phyloP scores from a whole-genome alignment of 1,140 invertebrate genomes.

The Portunus trituberculatus region DNA sequence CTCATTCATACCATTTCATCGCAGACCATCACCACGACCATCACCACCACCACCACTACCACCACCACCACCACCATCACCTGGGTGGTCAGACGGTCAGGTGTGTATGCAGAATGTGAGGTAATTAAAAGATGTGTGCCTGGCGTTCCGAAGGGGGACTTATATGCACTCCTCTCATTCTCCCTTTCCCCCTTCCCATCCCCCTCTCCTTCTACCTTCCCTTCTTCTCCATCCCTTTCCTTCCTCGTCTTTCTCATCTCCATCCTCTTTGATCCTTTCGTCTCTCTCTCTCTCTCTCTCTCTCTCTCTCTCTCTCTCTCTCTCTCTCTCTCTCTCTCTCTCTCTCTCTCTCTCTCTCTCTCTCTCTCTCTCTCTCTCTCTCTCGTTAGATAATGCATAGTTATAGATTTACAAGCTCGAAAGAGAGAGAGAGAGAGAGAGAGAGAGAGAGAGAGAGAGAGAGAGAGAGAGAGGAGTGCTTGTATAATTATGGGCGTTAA shows the following conservation, averaged over 20 bases:
- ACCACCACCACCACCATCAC: background rate
- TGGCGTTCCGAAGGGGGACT: background rate
- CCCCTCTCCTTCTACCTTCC: background rate
- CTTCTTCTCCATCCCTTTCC: background rate
- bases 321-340: too few species aligned
- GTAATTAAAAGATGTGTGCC: background rate
- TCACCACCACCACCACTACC: background rate
- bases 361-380: too few species aligned
- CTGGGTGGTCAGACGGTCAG: conserved; percentile 6
- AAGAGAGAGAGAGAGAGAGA: too few species aligned
- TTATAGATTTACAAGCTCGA: too few species aligned
- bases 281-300: background rate
- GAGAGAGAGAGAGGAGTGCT: too few species aligned
- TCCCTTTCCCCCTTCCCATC: background rate
- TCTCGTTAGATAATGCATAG: background rate
- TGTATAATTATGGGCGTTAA: too few species aligned
- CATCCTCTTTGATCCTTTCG: background rate
- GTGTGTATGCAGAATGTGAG: background rate
- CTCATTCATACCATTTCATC: background rate
- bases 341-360: too few species aligned
- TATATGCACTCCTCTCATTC: background rate
- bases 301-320: background rate
- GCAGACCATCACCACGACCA: background rate
- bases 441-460: too few species aligned
- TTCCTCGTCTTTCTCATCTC: background rate